A percentile compares a stretch with the other conserved stretches of the same genome.
These are phyloP conservation scores for Drosophila prosaltans DNA, from an alignment of 1,140 invertebrate species.

Conservation along the genomic window DNA sequence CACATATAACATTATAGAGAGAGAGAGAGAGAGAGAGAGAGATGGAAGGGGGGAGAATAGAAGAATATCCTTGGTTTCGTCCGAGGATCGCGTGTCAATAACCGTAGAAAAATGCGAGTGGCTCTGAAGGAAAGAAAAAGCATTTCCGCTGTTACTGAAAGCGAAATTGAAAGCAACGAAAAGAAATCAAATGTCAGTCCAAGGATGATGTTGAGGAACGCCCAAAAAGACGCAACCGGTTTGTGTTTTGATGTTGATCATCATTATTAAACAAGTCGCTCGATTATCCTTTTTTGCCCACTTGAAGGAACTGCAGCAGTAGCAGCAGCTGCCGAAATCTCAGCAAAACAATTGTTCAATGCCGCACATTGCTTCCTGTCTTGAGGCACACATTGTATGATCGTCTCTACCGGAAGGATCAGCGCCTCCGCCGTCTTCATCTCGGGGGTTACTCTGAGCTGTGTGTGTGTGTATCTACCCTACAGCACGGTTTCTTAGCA, in stretches of 20 bases:
- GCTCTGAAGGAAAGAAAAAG: slow-evolving; percentile 60
- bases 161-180: slow-evolving; percentile 57
- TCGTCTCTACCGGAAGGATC: slow-evolving; percentile 67
- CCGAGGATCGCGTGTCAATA: slow-evolving; percentile 77
- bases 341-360: slow-evolving; percentile 68
- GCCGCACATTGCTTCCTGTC: slow-evolving; percentile 80
- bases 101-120: slow-evolving; percentile 58
- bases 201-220: slow-evolving; percentile 39
- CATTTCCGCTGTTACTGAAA: slow-evolving; percentile 71
- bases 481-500: slow-evolving; percentile 24
- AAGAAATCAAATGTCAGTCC: slow-evolving; percentile 73
- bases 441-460: slow-evolving; percentile 41
- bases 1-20: not conserved
- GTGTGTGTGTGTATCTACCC: slow-evolving; percentile 1
- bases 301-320: slow-evolving; percentile 56
- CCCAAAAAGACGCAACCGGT: slow-evolving; percentile 67
- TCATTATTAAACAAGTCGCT: slow-evolving; percentile 62
- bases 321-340: slow-evolving; percentile 53
- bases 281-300: slow-evolving; percentile 71
- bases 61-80: slow-evolving; percentile 27
- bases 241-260: slow-evolving; percentile 34
- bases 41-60: slow-evolving; percentile 27
- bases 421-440: slow-evolving; percentile 38
- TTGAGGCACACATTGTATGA: slow-evolving; percentile 28
- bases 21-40: not conserved